These are phyloP conservation scores for Lagopus leucura DNA, from an alignment of 2,113 vertebrate species.

Conservation along the genomic window DNA sequence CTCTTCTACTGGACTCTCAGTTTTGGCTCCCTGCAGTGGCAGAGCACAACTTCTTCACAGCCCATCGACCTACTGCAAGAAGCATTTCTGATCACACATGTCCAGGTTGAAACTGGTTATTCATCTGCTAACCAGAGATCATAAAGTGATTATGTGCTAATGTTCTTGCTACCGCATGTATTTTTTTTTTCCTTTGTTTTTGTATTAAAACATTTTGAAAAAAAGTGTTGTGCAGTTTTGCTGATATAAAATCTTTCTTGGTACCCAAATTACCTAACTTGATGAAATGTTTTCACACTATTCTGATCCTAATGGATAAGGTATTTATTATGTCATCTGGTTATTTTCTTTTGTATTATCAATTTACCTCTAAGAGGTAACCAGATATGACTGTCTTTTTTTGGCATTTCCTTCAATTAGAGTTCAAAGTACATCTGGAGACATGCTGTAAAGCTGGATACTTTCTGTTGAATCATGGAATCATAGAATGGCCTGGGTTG, in stretches of 20 bases:
- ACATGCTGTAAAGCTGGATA: not conserved
- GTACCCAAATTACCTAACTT: not conserved
- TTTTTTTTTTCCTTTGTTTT: accelerated
- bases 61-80: not conserved
- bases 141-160: not conserved
- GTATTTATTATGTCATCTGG: not conserved
- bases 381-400: not conserved
- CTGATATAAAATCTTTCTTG: not conserved
- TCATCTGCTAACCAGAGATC: not conserved
- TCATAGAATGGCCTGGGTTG: no score
- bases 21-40: not conserved
- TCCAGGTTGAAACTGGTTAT: not conserved
- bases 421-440: not conserved
- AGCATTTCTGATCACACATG: accelerated
- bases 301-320: not conserved
- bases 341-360: not conserved
- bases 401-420: not conserved
- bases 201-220: not conserved
- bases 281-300: not conserved
- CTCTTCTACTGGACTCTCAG: not conserved
- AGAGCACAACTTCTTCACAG: not conserved
- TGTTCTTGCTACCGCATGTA: not conserved
- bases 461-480: not conserved
- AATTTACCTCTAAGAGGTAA: not conserved
- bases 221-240: not conserved